Percentiles rank a stretch among this genome's conserved stretches.
Evolutionary conservation across 2,797 vertebrate genomes (phyloP).

Genomic region (Dendrocincla tyrannina): DNA sequence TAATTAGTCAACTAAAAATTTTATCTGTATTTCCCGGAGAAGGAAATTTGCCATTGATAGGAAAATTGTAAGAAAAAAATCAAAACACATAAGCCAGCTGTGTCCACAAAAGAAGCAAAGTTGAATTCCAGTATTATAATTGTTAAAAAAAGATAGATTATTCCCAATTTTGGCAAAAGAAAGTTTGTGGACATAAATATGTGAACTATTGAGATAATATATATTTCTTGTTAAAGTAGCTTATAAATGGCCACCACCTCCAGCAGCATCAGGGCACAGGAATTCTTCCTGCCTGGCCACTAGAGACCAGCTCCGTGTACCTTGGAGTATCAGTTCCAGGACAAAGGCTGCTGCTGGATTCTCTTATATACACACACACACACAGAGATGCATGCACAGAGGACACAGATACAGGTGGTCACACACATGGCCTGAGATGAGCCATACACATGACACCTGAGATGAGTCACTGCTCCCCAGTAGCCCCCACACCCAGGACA

Average conservation of each 20-base stretch:
- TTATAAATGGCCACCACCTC: neutral
- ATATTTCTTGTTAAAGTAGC: neutral
- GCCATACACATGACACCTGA: no score
- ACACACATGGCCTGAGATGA: neutral
- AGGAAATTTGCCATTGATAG: neutral
- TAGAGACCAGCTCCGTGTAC: neutral
- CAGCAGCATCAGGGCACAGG: neutral
- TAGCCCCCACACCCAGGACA: no score
- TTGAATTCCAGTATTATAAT: neutral
- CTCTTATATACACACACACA: no score
- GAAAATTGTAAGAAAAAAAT: neutral
- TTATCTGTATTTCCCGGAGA: neutral
- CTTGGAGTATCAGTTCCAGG: neutral
- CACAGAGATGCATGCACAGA: accelerated
- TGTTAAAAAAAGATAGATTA: neutral
- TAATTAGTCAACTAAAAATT: neutral
- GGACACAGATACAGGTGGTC: accelerated
- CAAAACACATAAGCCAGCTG: neutral
- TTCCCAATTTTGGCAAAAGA: neutral
- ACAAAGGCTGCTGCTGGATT: neutral
- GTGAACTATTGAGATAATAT: neutral
- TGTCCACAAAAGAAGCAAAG: neutral
- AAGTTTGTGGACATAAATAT: neutral
- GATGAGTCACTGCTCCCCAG: no score
- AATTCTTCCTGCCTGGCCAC: neutral